A percentile compares a stretch with the other conserved stretches of the same genome.
Conservation (phyloP, 2,113 vertebrate species). For the Albula glossodonta region DNA sequence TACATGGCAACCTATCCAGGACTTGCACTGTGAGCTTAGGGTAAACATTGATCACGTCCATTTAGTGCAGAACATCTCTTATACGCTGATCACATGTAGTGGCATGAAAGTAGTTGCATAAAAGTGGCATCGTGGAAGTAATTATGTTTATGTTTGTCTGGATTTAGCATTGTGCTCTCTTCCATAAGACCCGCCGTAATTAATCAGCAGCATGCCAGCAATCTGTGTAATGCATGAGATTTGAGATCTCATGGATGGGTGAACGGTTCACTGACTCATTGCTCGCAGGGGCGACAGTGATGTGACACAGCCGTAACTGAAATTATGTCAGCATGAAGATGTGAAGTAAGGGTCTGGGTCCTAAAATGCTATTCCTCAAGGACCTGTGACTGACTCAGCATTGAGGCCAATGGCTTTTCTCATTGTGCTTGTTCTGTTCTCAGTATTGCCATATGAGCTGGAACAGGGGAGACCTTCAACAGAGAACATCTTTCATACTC, state of each 20-base stretch:
- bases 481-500: neutral
- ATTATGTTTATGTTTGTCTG: neutral
- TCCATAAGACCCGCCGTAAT: neutral
- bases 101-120: neutral
- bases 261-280: neutral
- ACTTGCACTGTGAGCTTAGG: too few relatives aligned
- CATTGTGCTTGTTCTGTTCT: neutral
- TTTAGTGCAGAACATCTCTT: neutral
- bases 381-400: neutral
- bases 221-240: conserved; percentile 1
- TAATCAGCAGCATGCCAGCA: neutral
- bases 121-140: neutral
- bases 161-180: neutral
- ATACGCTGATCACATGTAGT: neutral
- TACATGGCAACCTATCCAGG: too few relatives aligned
- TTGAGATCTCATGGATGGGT: neutral
- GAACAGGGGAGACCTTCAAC: neutral
- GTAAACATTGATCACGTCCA: neutral
- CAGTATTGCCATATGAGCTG: neutral
- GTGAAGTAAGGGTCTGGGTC: neutral
- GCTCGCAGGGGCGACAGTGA: neutral
- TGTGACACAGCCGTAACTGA: neutral
- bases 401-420: neutral
- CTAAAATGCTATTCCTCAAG: neutral
- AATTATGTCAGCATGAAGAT: neutral